Base-by-base conservation (phyloP, 2,113 vertebrate genomes). In the Morone chrysops region DNA sequence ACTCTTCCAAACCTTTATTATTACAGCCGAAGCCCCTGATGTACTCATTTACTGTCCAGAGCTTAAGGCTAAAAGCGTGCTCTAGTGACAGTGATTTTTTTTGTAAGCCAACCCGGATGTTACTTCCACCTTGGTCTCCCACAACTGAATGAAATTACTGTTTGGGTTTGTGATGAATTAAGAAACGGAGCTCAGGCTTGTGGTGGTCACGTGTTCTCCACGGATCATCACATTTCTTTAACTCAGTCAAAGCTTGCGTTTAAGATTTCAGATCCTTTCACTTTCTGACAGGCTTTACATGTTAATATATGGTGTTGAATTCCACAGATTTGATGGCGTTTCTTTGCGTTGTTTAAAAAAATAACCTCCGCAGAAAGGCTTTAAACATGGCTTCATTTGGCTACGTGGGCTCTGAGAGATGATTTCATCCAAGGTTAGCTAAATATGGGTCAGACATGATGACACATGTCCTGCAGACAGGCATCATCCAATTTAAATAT, bases 381-480 rank as follows among this genome's bases (percentile, higher is more conserved):
- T 43, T 20, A 66, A 36, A 40, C 17, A 4, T 14, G 36, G 22
- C 41, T 40, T 36, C 5, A 57, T 48, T 54, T 43, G 50, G 67
- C 73, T 51, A 8, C 20, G 47, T 7, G 8, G 20, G 18, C 20
- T 63, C 20, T 31, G 65, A 68, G 53, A 16, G 69, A 60, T 82
- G 74, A 77, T 70, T 82, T 87, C 56, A 81, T 80, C 25, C 10
- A 45, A 50, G 76, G 47, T 6, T 13, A 8, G 62, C 63, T 81
- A 73, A 70, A 88, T 78, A 72, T 83, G 70, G 80, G 53, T 43
- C 79, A 72, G 79, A 78, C 85, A 25, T 48, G 79, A 90, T 75
- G 84, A 70, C 60, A 56, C 67, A 36, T 17, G 65, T 78, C 83
- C 53, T 3, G 22, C 45, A 71, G 78, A 80, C 82, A 60, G 25